Evolutionary conservation across 2,888 invertebrate genomes (phyloP).

Genomic region (Cyclophora punctaria): DNA sequence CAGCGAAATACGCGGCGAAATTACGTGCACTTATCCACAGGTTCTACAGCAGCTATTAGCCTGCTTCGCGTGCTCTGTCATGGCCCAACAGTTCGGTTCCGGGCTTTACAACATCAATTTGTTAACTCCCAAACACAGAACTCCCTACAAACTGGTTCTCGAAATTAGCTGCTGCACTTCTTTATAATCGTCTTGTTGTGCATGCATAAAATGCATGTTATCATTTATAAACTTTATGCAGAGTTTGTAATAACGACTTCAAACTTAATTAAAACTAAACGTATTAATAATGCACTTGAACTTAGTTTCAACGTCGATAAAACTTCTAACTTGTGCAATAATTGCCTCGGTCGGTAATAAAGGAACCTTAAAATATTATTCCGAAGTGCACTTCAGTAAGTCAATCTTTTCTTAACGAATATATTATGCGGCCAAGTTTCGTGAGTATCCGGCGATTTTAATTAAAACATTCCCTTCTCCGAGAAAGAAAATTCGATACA

Average conservation of each 20-base stretch:
- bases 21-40: slow-evolving; percentile 61
- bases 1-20: slow-evolving; percentile 51
- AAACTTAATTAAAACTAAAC: too few species aligned
- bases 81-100: slow-evolving; percentile 29
- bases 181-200: too few species aligned
- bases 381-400: slow-evolving; percentile 19
- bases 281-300: too few species aligned
- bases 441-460: slow-evolving; percentile 29
- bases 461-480: slow-evolving; percentile 48
- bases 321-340: too few species aligned
- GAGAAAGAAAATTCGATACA: slow-evolving; percentile 29
- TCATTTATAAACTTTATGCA: too few species aligned
- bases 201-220: too few species aligned
- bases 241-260: too few species aligned
- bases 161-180: too few species aligned
- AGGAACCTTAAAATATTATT: slow-evolving; percentile 36
- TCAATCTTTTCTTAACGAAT: slow-evolving; percentile 21
- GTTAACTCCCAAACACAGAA: neutral
- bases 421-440: too few species aligned
- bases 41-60: slow-evolving; percentile 47
- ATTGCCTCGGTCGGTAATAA: slow-evolving; percentile 25
- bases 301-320: too few species aligned
- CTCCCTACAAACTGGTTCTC: too few species aligned
- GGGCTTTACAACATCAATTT: slow-evolving; percentile 11
- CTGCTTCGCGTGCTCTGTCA: slow-evolving; percentile 47